Evolutionary conservation across 2,113 vertebrate genomes (phyloP), one percentile per base, ranked within the genome.

Genomic region (Entomyzon cyanotis): DNA sequence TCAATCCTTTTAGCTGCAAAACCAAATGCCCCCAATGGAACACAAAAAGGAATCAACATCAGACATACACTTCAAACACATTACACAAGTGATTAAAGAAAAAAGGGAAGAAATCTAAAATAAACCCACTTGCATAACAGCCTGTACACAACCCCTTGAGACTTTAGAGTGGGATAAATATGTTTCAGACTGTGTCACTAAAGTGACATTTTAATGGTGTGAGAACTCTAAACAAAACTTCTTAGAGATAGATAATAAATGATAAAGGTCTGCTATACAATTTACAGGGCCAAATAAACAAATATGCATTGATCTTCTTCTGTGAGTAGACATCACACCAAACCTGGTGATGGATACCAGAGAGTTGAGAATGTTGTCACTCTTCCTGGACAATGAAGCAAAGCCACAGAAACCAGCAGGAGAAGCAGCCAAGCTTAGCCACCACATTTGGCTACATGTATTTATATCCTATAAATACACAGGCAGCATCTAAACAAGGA

Each of bases 381-480:
- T 71, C 63, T 1, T 74, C 64, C 68, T 76, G 92, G 82, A 84
- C 87, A 94, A 47, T 8, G 52, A 84, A 88, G 70, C 10, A 20
- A 90, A 96, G 33, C 63, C 73, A 82, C 58, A 94, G 74, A 81
- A 91, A 89, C 31, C 81, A 94, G 46, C 27, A 46, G 50, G 23
- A 77, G 59, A 83, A 64, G 53, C 71, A 80, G 84, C 64, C 87
- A 90, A 95, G 74, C 42, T 89, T 25, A 74, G 81, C 64, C 80
- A 81, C 69, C 56, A 77, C 35, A 27, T 20, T 90, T 83, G 56
- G 63, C 63, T 69, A 14, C 37, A 27, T 70, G 12, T 76, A 56
- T 56, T 90, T 90, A 42, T 49, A 77, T 16, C 44, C 90, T 89
- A 62, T 56, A 93, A 95, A 96, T 84, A 83, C 46, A 76, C 14